Base-by-base conservation (phyloP, 2,797 vertebrate species). In the Clarias platycephalus region DNA sequence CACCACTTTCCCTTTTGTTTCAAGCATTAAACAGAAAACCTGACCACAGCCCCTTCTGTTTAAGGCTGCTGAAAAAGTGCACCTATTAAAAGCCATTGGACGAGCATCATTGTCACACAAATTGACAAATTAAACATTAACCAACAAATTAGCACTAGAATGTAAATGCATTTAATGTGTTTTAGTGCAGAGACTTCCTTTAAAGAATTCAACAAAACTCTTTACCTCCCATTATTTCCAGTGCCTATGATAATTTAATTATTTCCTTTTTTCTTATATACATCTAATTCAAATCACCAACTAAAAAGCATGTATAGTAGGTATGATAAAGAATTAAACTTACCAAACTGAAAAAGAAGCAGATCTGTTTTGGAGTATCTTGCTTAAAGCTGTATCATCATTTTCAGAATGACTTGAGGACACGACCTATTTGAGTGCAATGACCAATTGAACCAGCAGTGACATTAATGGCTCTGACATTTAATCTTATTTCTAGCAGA, bases 401-500 rank as follows among this genome's bases (percentile, higher is more conserved):
- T 40, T 79, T 83, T 60, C 26, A 31, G 37, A 24, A 81, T 9
- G 10, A 75, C 80, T 74, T 55, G 15, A 72, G 31, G 24, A 75
- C 62, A 40, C 60, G 40, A 81, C 49, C 60, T 75, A 66, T 81
- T 75, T 64, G 44, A 20, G 31, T 66, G 34, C 60, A 81, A 64
- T 55, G 78, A 28, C 78, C 84, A 85, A 58, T 26, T 67, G 31
- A 53, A 85, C 16, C 60, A 63, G 58, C 66, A 63, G 8, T 49
- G 75, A 82, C 78, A 80, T 64, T 72, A 71, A 28, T 55, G 34
- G 20, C 64, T 57, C 28, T 79, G 85, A 63, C 74, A 83, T 72
- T 86, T 83, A 78, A 83, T 83, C 67, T 64, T 72, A 64, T 83
- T 80, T 79, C 66, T 62, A 83, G 57, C 49, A 5, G 18, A 66